Percentiles rank a stretch among this genome's conserved stretches.
These are phyloP conservation scores for Apamea sordens DNA, from an alignment of 2,888 invertebrate species.

Conservation along the genomic window DNA sequence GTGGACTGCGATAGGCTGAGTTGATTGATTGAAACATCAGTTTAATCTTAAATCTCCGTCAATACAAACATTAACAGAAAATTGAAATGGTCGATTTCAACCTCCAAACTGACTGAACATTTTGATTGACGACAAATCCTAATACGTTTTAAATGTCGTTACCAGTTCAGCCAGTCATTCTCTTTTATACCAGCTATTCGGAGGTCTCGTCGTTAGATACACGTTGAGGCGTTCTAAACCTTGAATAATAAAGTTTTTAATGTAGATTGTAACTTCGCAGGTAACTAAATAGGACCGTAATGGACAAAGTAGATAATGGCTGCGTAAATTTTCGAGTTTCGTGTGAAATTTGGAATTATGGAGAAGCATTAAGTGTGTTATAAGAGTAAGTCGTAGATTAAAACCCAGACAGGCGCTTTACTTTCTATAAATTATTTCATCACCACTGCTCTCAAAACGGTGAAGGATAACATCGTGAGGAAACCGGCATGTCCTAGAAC, in stretches of 20 bases:
- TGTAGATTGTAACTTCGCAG: slow-evolving; percentile 44
- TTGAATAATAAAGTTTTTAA: slow-evolving; percentile 58
- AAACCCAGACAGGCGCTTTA: no score
- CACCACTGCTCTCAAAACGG: no score
- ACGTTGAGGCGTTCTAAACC: slow-evolving; percentile 29
- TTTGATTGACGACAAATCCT: slow-evolving; percentile 37
- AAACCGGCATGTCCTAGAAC: no score
- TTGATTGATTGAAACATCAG: neutral
- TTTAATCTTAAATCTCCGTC: neutral
- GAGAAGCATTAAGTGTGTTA: neutral
- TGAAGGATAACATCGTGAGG: no score
- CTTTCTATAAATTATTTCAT: no score
- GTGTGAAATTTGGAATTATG: slow-evolving; percentile 26
- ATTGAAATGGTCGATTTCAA: neutral
- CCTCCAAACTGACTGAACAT: neutral
- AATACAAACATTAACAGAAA: neutral
- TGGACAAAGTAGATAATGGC: slow-evolving; percentile 16
- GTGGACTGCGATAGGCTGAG: neutral
- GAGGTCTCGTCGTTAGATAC: slow-evolving; percentile 39
- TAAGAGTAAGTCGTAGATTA: no score
- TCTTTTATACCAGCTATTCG: slow-evolving; percentile 27
- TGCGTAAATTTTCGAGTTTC: slow-evolving; percentile 19
- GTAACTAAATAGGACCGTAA: slow-evolving; percentile 25
- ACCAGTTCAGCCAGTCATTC: slow-evolving; percentile 54
- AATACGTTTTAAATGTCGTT: slow-evolving; percentile 54